Conservation (phyloP, 2,797 vertebrate species). For the Luscinia megarhynchos region DNA sequence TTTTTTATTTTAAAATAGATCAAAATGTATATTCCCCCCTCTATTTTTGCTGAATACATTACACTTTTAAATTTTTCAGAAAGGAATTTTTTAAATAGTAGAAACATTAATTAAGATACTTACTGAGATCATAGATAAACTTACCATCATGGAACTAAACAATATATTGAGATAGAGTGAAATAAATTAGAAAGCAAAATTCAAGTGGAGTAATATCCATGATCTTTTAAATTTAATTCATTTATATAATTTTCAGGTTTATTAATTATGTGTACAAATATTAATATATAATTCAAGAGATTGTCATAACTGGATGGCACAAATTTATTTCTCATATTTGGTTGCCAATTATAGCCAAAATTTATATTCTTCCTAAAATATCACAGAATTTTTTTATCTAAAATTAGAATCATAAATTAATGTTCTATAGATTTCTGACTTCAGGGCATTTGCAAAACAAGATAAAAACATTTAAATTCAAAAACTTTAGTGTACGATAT, state of each 20-base stretch:
- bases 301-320: not conserved
- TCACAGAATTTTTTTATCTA: not conserved
- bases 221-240: not conserved
- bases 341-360: not conserved
- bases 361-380: not conserved
- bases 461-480: not conserved
- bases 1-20: not conserved
- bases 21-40: not conserved
- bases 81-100: not conserved
- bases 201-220: accelerated
- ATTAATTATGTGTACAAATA: not conserved
- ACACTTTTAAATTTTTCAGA: not conserved
- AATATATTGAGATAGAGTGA: not conserved
- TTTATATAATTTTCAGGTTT: not conserved
- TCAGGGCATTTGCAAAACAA: not conserved
- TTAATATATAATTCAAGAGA: not conserved
- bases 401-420: not conserved
- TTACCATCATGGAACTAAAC: not conserved
- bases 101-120: not conserved
- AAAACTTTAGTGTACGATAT: not conserved
- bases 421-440: not conserved
- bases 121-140: not conserved
- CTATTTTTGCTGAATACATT: not conserved
- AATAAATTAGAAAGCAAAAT: not conserved
- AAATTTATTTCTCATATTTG: not conserved